Evolutionary conservation across 2,113 vertebrate species (phyloP), one percentile per base, ranked within the genome.

Genomic region (Petrocephalus zakoni): DNA sequence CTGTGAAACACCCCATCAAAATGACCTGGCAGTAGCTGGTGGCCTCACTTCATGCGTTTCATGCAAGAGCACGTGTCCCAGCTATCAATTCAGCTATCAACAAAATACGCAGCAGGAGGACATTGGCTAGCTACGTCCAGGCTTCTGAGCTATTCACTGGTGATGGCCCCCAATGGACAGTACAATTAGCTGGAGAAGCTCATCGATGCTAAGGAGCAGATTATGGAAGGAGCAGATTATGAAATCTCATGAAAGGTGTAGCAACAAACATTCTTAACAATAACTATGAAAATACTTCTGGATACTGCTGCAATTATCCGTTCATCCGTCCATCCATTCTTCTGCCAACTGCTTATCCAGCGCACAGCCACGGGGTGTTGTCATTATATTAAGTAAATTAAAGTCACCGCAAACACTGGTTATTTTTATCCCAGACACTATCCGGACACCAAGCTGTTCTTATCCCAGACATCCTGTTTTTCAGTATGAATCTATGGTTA

Each of bases 1-100:
- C 89, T 92, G 91, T 89, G 91, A 93, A 92, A 90, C 88, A 94
- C 93, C 89, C 88, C 82, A 25, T 42, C 90, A 42, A 93, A 93
- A 93, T 89, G 88, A 92, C 90, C 93, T 58, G 83, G 91, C 95
- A 94, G 29, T 42, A 78, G 81, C 21, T 83, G 46, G 37, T 46
- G 72, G 34, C 72, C 17, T 10, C 6, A 19, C 6, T 42, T 34
- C 15, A n/a, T 10, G 58, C 37, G 5, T 1, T 13, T 75, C 25
- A 1, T 37, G 58, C 58, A 1, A 2, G 58, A 25, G 22, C n/a
- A 64, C 29, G 25, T 68, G 25, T 29, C 25, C 5, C 61, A 13
- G 61, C 61, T 68, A 68, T 68, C 25, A 13, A 68, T 29, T 68
- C n/a, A 19, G 17, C 37, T 78, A n/a, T 13, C 15, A 37, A 78